Conservation (phyloP, 1,140 invertebrate genomes). For the Drosophila ananassae region DNA sequence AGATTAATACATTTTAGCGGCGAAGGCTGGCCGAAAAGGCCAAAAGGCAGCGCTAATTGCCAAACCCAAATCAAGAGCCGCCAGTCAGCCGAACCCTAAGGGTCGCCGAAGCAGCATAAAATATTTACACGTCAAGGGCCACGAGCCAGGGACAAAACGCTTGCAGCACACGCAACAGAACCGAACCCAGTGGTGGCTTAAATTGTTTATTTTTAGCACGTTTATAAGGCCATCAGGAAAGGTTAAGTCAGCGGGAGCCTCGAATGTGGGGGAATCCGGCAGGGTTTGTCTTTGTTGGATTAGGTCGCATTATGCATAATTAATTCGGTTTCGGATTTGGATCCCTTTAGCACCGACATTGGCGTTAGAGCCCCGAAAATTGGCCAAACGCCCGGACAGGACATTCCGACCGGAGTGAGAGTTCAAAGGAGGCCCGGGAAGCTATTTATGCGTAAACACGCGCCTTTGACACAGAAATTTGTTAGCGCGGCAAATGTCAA, state of each 20-base stretch:
- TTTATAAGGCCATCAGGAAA: slow-evolving; percentile 76
- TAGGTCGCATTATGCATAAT: slow-evolving; percentile 80
- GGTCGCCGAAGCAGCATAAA: slow-evolving; percentile 59
- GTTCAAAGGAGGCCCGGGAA: slow-evolving; percentile 59
- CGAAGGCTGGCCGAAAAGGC: slow-evolving; percentile 22
- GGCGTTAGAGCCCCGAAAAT: slow-evolving; percentile 17
- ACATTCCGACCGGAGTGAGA: not conserved
- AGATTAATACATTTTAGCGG: slow-evolving; percentile 49
- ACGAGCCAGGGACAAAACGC: slow-evolving; percentile 37
- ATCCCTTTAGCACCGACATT: slow-evolving; percentile 33
- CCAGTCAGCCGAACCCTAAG: slow-evolving; percentile 6
- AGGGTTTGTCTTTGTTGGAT: slow-evolving; percentile 47
- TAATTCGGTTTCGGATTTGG: slow-evolving; percentile 42
- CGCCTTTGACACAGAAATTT: slow-evolving; percentile 67
- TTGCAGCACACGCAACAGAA: slow-evolving; percentile 54
- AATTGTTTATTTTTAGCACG: slow-evolving; percentile 80
- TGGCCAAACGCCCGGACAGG: slow-evolving; percentile 2
- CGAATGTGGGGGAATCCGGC: slow-evolving; percentile 41
- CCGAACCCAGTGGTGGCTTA: slow-evolving; percentile 34
- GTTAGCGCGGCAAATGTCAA: slow-evolving; percentile 69
- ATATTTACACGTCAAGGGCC: slow-evolving; percentile 77
- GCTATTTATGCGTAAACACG: slow-evolving; percentile 78
- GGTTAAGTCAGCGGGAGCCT: slow-evolving; percentile 66
- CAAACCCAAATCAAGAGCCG: slow-evolving; percentile 68
- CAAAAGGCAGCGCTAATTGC: slow-evolving; percentile 64